Conservation (phyloP, 2,113 vertebrate species). For the Zapus hudsonius region DNA sequence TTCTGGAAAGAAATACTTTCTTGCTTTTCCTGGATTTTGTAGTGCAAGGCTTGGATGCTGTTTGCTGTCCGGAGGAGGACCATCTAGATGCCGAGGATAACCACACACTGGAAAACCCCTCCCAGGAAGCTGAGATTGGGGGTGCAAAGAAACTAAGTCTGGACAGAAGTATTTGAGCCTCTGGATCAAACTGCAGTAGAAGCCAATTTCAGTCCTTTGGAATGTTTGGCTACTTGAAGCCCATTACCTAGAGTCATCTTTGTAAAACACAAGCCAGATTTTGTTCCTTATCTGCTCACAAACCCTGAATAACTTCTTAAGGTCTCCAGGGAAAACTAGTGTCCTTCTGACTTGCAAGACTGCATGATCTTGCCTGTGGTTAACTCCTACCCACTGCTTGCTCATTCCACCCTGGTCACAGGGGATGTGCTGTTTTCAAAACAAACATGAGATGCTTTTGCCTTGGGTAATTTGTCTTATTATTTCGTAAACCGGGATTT, state of each 20-base stretch:
- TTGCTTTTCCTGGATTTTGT: neutral
- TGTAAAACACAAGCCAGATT: neutral
- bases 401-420: neutral
- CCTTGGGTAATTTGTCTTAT: neutral
- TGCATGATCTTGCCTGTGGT: neutral
- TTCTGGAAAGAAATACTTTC: neutral
- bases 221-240: neutral
- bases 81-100: too few species aligned
- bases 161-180: neutral
- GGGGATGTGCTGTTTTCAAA: neutral
- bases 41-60: neutral
- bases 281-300: neutral
- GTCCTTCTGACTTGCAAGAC: neutral
- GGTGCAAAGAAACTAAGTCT: neutral
- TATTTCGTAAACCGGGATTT: neutral
- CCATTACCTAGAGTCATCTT: neutral
- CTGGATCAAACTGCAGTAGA: neutral
- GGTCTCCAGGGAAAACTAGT: neutral
- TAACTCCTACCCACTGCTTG: neutral
- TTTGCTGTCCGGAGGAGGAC: neutral
- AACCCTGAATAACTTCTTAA: neutral
- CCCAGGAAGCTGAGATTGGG: neutral
- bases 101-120: too few species aligned
- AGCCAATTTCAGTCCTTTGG: neutral
- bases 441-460: neutral